Base-by-base conservation (phyloP, 2,888 invertebrate genomes). In the Acanthococcus lagerstroemiae region DNA sequence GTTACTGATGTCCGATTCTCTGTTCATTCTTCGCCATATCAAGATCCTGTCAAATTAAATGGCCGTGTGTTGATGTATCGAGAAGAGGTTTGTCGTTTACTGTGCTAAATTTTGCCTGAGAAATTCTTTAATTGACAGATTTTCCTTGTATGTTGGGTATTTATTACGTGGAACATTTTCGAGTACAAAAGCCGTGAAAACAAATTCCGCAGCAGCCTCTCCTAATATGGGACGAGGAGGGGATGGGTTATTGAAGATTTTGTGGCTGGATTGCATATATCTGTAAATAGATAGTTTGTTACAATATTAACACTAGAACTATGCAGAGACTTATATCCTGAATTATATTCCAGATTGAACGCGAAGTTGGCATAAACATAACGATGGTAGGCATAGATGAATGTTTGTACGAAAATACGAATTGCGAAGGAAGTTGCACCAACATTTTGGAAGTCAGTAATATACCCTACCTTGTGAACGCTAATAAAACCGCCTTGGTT, bases 381-480 rank as follows among this genome's bases (percentile, higher is more conserved):
- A 92, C 92, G 15, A 95, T 95, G 95, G 95, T 97, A 19, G 95
- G 95, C 69, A 95, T 99, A 72, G 96, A 95, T 74, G 94, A 95
- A 79, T 95, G 94, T 76, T 80, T 94, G 69, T 91, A 93, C 76
- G 94, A 95, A 80, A 93, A 93, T 75, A 88, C 90, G 76, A 89
- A 90, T 83, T 95, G 94, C 77, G 94, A 95, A 78, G 94, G 94
- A 12, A 95, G 95, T 65, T 97, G 96, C 77, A 93, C 94, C 22
- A 96, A 96, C 77, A 84, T 86, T 19, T 80, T 96, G 69, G 90
- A 91, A 74, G 91, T 91, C 72, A 91, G 90, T 75, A 86, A 87
- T 71, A 79, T 91, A 69, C 93, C 93, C 0, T 93, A 93, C 73
- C 89, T 96, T 85, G 95, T 99, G 3, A 95, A 96, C 78, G 90